Evolutionary conservation across 2,797 vertebrate genomes (phyloP), one percentile per base, ranked within the genome.

Genomic region (Poecilia gillii): DNA sequence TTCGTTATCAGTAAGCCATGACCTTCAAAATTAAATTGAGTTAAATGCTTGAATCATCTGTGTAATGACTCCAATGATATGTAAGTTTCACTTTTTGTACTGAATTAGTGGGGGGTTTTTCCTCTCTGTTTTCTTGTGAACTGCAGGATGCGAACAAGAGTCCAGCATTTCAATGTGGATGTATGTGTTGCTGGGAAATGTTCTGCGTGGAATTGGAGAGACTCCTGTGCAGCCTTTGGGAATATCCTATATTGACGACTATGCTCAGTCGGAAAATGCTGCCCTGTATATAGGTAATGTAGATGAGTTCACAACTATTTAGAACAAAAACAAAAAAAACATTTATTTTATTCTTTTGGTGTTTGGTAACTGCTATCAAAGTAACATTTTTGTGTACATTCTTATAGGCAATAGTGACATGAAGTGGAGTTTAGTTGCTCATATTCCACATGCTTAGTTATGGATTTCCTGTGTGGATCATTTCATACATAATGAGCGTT

Each of bases 191-290:
- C 75, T 95, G 78, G 95, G 94, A 74, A 96, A 96, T 33, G 73
- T 95, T 77, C 89, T 96, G 51, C 93, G 95, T 75, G 95, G 95
- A 20, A 92, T 95, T 8, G 95, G 95, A 77, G 95, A 96, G 79
- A 95, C 95, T 72, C 94, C 93, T 3, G 90, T 95, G 0, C 90
- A 91, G 64, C 95, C 95, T 62, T 76, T 95, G 55, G 95, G 95
- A 76, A 93, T 95, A 68, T 95, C 95, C 28, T 96, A 95, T 78
- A 93, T 96, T 25, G 95, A 96, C 75, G 95, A 96, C 82, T 94
- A 92, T 49, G 92, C 95, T 31, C 83, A 82, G 18, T 89, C 93
- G 0, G 92, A 95, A 83, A 95, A 95, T 75, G 90, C 95, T 23
- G 95, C 95, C 0, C 88, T 96, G 45, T 96, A 94, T 81, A 93